phyloP scores from a whole-genome alignment of 2,888 invertebrate genomes.

The Teinopalpus imperialis region DNA sequence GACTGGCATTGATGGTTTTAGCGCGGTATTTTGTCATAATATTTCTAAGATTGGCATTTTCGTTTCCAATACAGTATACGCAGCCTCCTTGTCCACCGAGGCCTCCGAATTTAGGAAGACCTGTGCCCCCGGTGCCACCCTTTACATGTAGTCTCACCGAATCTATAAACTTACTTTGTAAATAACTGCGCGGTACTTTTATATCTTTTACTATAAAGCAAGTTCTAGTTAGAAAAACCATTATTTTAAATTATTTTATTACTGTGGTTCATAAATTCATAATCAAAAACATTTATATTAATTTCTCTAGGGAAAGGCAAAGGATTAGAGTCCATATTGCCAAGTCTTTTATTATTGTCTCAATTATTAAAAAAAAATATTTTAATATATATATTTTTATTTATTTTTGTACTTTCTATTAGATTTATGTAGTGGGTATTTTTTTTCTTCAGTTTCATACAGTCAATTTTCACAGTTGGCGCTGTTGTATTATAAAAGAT shows the following conservation, averaged over 20 bases:
- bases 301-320: too few species aligned
- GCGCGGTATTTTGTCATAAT: slow-evolving; percentile 75
- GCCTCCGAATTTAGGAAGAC: slow-evolving; percentile 91
- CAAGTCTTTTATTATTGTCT: too few species aligned
- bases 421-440: too few species aligned
- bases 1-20: slow-evolving; percentile 84
- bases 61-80: slow-evolving; percentile 87
- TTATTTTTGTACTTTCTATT: too few species aligned
- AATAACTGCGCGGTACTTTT: slow-evolving; percentile 77
- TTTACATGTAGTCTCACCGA: slow-evolving; percentile 89
- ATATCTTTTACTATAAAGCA: slow-evolving; percentile 68
- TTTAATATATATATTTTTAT: too few species aligned
- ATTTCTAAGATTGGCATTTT: slow-evolving; percentile 79
- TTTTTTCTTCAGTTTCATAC: too few species aligned
- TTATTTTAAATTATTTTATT: slow-evolving; percentile 37
- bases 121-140: slow-evolving; percentile 90
- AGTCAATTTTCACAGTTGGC: too few species aligned
- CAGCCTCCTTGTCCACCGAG: slow-evolving; percentile 96
- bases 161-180: slow-evolving; percentile 86
- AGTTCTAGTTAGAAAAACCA: slow-evolving; percentile 75
- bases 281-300: slow-evolving; percentile 23
- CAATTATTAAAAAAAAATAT: too few species aligned
- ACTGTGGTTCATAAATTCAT: slow-evolving; percentile 17
- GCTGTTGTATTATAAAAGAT: too few species aligned
- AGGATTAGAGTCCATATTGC: too few species aligned